Conservation (phyloP, 1,140 invertebrate genomes). For the Melipona quadrifasciata region DNA sequence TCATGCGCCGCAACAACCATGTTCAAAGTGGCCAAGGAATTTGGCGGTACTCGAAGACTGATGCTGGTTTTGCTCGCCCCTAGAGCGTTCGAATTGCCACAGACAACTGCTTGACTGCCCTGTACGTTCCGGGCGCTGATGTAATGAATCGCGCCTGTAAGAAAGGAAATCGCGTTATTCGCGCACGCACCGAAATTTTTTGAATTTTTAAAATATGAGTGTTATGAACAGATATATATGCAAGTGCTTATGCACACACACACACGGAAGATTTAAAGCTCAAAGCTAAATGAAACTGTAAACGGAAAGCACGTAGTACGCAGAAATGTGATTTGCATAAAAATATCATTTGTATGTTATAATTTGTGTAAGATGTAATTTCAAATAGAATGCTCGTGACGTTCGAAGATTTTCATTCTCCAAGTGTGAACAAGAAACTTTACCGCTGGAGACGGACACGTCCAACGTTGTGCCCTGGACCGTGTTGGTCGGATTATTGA, state of each 20-base stretch:
- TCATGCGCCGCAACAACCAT: slow-evolving; percentile 74
- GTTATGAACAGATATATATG: background rate
- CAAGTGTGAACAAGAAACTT: background rate
- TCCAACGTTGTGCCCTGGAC: slow-evolving; percentile 62
- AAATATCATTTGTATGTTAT: no score
- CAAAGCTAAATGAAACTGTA: background rate
- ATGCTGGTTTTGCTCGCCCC: slow-evolving; percentile 70
- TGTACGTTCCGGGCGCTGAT: slow-evolving; percentile 69
- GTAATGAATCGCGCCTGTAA: slow-evolving; percentile 73
- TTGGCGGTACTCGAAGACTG: slow-evolving; percentile 70
- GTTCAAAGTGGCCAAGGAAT: slow-evolving; percentile 68
- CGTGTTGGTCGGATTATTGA: slow-evolving; percentile 69
- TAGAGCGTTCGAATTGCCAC: slow-evolving; percentile 70
- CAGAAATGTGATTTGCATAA: background rate
- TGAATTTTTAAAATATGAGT: no score
- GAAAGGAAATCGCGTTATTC: background rate
- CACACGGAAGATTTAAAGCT: background rate
- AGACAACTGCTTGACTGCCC: slow-evolving; percentile 75
- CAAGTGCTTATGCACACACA: background rate
- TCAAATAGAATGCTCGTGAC: no score
- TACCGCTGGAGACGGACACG: slow-evolving; percentile 66
- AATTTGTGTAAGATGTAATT: no score
- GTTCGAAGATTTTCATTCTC: no score
- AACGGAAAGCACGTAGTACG: background rate
- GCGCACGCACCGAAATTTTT: background rate